phyloP scores from a whole-genome alignment of 2,888 invertebrate species.

The Mycalesis mineus region DNA sequence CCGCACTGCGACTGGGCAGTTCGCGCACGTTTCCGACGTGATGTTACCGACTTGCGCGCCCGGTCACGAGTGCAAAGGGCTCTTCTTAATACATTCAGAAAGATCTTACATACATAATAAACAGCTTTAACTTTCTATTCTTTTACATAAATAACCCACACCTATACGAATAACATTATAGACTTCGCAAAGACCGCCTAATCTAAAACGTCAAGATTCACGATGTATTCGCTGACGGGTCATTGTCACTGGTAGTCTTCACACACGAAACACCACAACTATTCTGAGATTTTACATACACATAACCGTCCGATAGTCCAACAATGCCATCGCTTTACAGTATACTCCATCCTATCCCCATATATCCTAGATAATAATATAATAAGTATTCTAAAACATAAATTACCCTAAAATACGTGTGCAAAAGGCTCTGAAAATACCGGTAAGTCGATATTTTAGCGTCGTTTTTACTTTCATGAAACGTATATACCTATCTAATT shows the following conservation, averaged over 20 bases:
- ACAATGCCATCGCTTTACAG: constrained; percentile 66
- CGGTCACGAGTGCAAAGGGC: constrained; percentile 27
- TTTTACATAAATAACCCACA: constrained; percentile 72
- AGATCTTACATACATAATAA: constrained; percentile 64
- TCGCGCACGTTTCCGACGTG: background rate
- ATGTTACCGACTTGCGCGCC: constrained; percentile 5
- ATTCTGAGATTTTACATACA: constrained; percentile 49
- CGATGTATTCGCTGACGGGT: constrained; percentile 49
- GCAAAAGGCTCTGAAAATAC: constrained; percentile 66
- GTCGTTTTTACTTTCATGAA: constrained; percentile 25
- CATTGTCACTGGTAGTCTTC: constrained; percentile 51
- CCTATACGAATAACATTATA: constrained; percentile 64
- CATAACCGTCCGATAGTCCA: constrained; percentile 62
- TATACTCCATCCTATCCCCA: constrained; percentile 69
- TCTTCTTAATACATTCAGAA: constrained; percentile 56
- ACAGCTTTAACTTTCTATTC: constrained; percentile 63
- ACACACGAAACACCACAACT: constrained; percentile 55
- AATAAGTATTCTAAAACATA: constrained; percentile 50
- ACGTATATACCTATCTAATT: constrained; percentile 16
- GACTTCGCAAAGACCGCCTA: constrained; percentile 59
- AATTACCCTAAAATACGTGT: constrained; percentile 61
- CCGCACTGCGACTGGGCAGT: constrained; percentile 18
- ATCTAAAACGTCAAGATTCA: constrained; percentile 54
- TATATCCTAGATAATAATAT: constrained; percentile 53
- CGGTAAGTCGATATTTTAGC: constrained; percentile 39